phyloP scores from a whole-genome alignment of 2,888 invertebrate genomes.

The Siphlonurus alternatus region DNA sequence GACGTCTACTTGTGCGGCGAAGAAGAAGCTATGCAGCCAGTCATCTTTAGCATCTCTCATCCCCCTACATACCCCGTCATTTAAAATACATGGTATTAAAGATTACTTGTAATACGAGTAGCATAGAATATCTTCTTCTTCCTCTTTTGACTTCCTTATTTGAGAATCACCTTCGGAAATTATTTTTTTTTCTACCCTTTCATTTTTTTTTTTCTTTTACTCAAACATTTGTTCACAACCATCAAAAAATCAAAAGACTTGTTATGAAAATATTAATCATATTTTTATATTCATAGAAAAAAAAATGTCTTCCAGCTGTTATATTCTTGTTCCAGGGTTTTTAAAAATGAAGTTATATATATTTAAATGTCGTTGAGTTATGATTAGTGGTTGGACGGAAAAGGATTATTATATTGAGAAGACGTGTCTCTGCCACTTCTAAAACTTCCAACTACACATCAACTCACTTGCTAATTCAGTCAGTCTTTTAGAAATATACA shows the following conservation, averaged over 20 bases:
- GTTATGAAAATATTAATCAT: slow-evolving; percentile 4
- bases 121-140: too few relatives aligned
- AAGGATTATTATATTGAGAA: background rate
- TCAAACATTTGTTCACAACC: background rate
- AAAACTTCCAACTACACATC: background rate
- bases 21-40: too few relatives aligned
- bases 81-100: too few relatives aligned
- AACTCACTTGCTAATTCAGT: background rate
- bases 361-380: background rate
- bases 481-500: too few relatives aligned
- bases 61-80: too few relatives aligned
- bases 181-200: too few relatives aligned
- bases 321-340: background rate
- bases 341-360: background rate
- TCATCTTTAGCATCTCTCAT: too few relatives aligned
- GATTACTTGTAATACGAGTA: too few relatives aligned
- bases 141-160: too few relatives aligned
- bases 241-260: slow-evolving; percentile 1
- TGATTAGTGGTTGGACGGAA: background rate
- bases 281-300: background rate
- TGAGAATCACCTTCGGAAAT: too few relatives aligned
- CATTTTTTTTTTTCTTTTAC: background rate
- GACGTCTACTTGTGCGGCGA: too few relatives aligned
- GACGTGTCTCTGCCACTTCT: background rate
- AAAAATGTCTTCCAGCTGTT: background rate